Evolutionary conservation across 2,113 vertebrate species (phyloP).

Genomic region (Natator depressus): DNA sequence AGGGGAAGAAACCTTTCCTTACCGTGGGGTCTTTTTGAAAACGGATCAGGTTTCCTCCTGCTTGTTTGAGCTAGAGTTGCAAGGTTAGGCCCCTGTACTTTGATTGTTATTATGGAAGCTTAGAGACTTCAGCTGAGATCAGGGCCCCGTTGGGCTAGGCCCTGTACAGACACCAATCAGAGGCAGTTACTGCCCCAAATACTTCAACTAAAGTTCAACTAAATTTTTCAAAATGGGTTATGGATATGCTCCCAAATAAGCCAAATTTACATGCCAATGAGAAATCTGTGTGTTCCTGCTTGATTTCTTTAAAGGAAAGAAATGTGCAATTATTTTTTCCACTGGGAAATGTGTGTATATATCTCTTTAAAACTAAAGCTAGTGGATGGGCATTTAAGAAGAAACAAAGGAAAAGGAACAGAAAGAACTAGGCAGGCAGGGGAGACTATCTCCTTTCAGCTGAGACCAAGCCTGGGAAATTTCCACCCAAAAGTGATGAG

Average conservation of each 20-base stretch:
- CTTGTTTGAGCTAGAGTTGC: not conserved
- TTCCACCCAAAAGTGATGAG: slow-evolving; percentile 33
- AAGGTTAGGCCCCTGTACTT: not conserved
- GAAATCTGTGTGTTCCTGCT: not conserved
- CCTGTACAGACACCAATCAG: not conserved
- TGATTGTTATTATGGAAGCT: not conserved
- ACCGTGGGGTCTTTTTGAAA: not conserved
- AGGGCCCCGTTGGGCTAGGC: not conserved
- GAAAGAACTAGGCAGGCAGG: not conserved
- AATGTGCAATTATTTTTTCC: not conserved
- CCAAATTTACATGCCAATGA: not conserved
- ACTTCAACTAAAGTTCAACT: not conserved
- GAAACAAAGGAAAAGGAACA: not conserved
- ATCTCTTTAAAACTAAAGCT: slow-evolving; percentile 44
- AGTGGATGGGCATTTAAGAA: not conserved
- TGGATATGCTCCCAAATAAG: not conserved
- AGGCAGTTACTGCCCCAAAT: not conserved
- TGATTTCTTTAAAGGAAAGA: not conserved
- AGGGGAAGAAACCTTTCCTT: not conserved
- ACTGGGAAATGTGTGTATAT: not conserved
- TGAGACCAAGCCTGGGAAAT: slow-evolving; percentile 35
- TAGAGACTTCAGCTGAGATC: not conserved
- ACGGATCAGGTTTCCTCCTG: not conserved
- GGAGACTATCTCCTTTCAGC: slow-evolving; percentile 20
- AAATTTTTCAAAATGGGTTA: not conserved